A percentile compares a stretch with the other conserved stretches of the same genome.
phyloP scores from a whole-genome alignment of 1,140 invertebrate genomes.

The Pygmarrhopalites habei region DNA sequence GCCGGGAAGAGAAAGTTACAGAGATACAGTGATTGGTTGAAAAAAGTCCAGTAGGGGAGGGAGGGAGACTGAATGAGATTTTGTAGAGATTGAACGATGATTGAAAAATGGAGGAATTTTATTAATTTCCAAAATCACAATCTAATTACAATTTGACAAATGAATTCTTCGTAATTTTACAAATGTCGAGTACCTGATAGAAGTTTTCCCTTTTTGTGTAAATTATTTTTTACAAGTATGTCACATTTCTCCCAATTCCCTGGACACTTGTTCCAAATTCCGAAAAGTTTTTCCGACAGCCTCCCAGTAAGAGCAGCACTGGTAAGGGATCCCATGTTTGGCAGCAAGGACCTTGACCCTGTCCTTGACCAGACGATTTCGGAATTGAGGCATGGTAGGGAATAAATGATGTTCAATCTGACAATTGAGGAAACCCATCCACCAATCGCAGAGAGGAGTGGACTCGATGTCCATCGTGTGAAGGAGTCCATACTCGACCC shows the following conservation, averaged over 20 bases:
- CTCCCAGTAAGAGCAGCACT: slow-evolving; percentile 18
- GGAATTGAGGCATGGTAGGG: too few species aligned
- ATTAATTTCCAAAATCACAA: background rate
- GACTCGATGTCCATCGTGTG: slow-evolving; percentile 31
- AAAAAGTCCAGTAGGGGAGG: too few species aligned
- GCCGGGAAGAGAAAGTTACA: too few species aligned
- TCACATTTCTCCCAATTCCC: slow-evolving; percentile 23
- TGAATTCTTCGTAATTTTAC: background rate
- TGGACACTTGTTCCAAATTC: slow-evolving; percentile 27
- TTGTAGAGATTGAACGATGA: too few species aligned
- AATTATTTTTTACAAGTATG: background rate
- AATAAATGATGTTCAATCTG: too few species aligned
- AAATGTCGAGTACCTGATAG: background rate
- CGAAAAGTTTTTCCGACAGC: slow-evolving; percentile 19
- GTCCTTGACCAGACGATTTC: slow-evolving; percentile 25
- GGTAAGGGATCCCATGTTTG: slow-evolving; percentile 31
- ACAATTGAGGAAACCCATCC: slow-evolving; percentile 33
- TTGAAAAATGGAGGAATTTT: background rate
- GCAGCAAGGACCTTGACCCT: slow-evolving; percentile 23
- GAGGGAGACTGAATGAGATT: too few species aligned
- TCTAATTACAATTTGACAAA: background rate
- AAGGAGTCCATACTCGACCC: slow-evolving; percentile 28
- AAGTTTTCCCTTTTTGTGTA: background rate
- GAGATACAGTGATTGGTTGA: too few species aligned
- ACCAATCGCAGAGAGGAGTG: slow-evolving; percentile 27